phyloP scores from a whole-genome alignment of 2,113 vertebrate species.

The Gobiocypris rarus region DNA sequence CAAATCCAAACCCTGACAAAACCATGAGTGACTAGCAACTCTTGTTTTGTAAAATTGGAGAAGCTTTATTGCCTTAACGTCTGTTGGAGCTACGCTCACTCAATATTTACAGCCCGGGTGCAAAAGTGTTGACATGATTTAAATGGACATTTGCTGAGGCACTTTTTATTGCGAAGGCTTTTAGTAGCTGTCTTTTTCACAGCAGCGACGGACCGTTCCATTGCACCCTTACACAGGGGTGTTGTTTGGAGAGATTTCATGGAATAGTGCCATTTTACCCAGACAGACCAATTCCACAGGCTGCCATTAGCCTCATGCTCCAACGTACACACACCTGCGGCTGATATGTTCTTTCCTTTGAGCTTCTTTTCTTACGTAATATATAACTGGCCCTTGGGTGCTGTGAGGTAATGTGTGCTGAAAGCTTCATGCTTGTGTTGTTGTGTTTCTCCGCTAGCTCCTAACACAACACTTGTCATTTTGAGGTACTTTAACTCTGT shows the following conservation, averaged over 20 bases:
- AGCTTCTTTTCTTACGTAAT: constrained; percentile 65
- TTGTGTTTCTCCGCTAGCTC: constrained; percentile 14
- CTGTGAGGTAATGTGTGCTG: constrained; percentile 62
- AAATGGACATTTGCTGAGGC: constrained; percentile 57
- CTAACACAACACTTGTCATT: not conserved
- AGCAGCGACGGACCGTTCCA: constrained; percentile 47
- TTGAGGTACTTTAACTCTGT: not conserved
- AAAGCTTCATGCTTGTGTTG: constrained; percentile 55
- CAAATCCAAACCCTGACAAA: constrained; percentile 38
- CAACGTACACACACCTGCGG: constrained; percentile 68
- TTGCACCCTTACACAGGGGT: constrained; percentile 54
- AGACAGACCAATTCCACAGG: constrained; percentile 40
- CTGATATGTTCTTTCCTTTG: constrained; percentile 64
- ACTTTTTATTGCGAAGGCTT: constrained; percentile 51
- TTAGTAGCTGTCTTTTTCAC: constrained; percentile 55
- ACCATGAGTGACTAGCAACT: constrained; percentile 24
- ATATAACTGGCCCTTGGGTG: constrained; percentile 60
- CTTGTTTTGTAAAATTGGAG: constrained; percentile 37
- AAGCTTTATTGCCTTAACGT: constrained; percentile 41
- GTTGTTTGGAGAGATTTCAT: constrained; percentile 41
- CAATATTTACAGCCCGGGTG: constrained; percentile 51
- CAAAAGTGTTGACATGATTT: constrained; percentile 52
- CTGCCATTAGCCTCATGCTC: constrained; percentile 61
- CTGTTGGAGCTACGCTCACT: constrained; percentile 34
- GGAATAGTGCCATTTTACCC: constrained; percentile 35